Conservation (phyloP, 2,888 invertebrate species). For the Pachymerium ferrugineum region DNA sequence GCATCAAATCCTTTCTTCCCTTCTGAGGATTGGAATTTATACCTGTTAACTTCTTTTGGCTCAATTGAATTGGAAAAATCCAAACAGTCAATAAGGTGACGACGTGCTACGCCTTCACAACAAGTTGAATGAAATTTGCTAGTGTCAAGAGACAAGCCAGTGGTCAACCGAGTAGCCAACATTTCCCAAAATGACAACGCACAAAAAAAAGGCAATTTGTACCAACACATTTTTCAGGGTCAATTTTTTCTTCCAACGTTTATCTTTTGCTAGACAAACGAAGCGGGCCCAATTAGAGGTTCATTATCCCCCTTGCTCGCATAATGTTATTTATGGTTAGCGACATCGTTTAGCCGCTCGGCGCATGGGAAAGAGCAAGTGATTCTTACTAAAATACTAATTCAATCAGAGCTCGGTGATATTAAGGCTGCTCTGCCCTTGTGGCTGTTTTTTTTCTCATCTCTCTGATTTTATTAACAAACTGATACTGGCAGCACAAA, state of each 20-base stretch:
- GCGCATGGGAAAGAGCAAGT: background rate
- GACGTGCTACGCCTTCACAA: background rate
- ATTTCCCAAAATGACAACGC: too few relatives aligned
- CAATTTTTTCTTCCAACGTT: background rate
- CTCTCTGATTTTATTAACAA: background rate
- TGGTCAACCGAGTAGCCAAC: background rate
- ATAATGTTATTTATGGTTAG: constrained; percentile 4
- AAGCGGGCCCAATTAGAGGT: background rate
- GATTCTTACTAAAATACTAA: background rate
- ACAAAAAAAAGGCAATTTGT: too few relatives aligned
- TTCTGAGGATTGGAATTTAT: constrained; percentile 15
- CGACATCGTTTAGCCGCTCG: constrained; percentile 10
- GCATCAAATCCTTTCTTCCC: constrained; percentile 25
- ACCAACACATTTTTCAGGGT: background rate
- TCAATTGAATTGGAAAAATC: constrained; percentile 30
- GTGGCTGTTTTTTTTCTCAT: background rate
- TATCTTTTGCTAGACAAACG: background rate
- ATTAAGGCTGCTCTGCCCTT: background rate
- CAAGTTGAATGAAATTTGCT: background rate
- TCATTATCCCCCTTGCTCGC: background rate
- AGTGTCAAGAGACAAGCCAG: background rate
- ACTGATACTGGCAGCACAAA: background rate
- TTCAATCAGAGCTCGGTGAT: background rate
- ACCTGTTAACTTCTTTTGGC: constrained; percentile 1
- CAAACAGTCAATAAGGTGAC: constrained; percentile 26